Conservation (phyloP, 2,797 vertebrate genomes). For the Gadopsis marmoratus region DNA sequence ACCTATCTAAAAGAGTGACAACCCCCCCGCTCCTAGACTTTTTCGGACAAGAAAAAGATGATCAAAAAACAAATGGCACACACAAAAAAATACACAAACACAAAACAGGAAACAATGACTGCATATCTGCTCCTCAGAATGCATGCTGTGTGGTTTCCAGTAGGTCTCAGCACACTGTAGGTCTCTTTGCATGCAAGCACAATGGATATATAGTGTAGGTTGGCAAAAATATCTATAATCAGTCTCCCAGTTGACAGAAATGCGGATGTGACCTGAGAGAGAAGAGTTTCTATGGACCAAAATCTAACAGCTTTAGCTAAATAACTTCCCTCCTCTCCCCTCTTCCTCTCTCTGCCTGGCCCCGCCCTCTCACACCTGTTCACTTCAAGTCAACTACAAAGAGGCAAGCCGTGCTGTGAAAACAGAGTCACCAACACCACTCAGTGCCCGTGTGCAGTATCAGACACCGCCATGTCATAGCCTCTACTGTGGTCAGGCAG, state of each 20-base stretch:
- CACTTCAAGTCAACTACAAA: conserved; percentile 41
- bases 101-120: conserved; percentile 65
- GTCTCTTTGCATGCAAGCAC: conserved; percentile 9
- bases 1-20: conserved; percentile 7
- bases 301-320: conserved; percentile 47
- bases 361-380: conserved; percentile 71
- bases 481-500: conserved; percentile 23
- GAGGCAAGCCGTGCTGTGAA: neutral
- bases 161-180: conserved; percentile 25
- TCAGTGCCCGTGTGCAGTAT: conserved; percentile 9
- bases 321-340: conserved; percentile 65
- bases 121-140: conserved; percentile 46
- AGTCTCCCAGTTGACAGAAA: conserved; percentile 20
- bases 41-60: conserved; percentile 14
- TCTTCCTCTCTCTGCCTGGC: conserved; percentile 61
- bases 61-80: conserved; percentile 25
- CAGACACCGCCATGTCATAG: conserved; percentile 23
- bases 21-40: neutral
- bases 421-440: conserved; percentile 13
- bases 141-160: conserved; percentile 49
- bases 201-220: neutral
- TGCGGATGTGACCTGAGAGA: conserved; percentile 30
- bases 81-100: conserved; percentile 47
- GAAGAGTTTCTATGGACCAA: conserved; percentile 27
- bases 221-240: conserved; percentile 21